phyloP scores from a whole-genome alignment of 2,888 invertebrate genomes.

The Octonoba sinensis region DNA sequence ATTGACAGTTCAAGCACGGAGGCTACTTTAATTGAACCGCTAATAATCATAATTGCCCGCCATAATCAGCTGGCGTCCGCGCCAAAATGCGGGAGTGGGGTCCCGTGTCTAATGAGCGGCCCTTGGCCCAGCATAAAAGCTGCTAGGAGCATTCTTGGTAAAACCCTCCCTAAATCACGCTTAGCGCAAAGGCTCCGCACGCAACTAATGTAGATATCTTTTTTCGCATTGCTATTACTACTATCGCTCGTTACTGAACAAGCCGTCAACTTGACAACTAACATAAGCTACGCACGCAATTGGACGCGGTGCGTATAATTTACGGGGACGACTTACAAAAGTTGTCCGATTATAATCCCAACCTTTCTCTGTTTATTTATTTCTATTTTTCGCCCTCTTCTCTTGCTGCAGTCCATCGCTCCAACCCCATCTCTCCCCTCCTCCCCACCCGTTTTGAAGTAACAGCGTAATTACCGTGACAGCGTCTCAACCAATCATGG shows the following conservation, averaged over 20 bases:
- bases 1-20: too few species aligned
- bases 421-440: background rate
- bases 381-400: background rate
- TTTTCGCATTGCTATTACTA: conserved; percentile 31
- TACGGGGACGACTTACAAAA: conserved; percentile 40
- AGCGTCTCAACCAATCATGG: too few species aligned
- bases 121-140: conserved; percentile 11
- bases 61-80: conserved; percentile 15
- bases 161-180: conserved; percentile 50
- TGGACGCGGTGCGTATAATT: conserved; percentile 44
- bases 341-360: conserved; percentile 33
- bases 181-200: conserved; percentile 32
- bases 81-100: background rate
- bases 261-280: conserved; percentile 58
- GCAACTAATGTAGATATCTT: conserved; percentile 58
- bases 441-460: background rate
- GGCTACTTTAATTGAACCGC: background rate
- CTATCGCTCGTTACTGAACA: conserved; percentile 47
- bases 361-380: background rate
- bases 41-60: conserved; percentile 21
- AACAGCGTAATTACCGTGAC: conserved; percentile 26
- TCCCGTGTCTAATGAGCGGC: conserved; percentile 20
- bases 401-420: background rate
- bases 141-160: conserved; percentile 23
- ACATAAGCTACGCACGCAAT: conserved; percentile 53